Evolutionary conservation across 2,888 invertebrate species (phyloP).

Genomic region (Hyppa rectilinea): DNA sequence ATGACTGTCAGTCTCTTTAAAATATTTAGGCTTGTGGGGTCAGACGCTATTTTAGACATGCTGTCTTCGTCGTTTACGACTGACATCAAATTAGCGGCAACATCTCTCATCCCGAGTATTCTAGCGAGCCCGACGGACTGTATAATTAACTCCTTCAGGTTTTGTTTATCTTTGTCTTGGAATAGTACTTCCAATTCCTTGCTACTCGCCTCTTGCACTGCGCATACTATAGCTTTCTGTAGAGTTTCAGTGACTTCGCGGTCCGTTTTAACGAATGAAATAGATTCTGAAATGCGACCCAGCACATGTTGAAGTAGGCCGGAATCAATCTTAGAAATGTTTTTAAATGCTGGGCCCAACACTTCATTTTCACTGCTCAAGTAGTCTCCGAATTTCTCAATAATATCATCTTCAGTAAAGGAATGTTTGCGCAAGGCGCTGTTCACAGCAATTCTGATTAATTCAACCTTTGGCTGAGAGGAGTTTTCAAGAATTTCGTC

Average conservation of each 20-base stretch:
- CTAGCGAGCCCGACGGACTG: slow-evolving; percentile 93
- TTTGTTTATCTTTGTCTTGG: slow-evolving; percentile 85
- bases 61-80: slow-evolving; percentile 90
- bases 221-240: slow-evolving; percentile 92
- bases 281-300: slow-evolving; percentile 91
- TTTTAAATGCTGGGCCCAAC: slow-evolving; percentile 92
- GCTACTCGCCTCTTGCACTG: slow-evolving; percentile 92
- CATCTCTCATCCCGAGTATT: slow-evolving; percentile 92
- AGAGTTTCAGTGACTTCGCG: slow-evolving; percentile 92
- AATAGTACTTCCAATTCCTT: slow-evolving; percentile 90
- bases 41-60: slow-evolving; percentile 90
- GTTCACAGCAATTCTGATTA: slow-evolving; percentile 91
- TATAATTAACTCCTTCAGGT: slow-evolving; percentile 87
- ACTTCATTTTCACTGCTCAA: slow-evolving; percentile 92
- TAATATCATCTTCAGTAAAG: slow-evolving; percentile 90
- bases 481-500: slow-evolving; percentile 88
- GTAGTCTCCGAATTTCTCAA: slow-evolving; percentile 92
- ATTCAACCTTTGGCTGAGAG: slow-evolving; percentile 91
- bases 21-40: slow-evolving; percentile 92
- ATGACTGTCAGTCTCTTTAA: slow-evolving; percentile 93
- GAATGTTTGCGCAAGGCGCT: slow-evolving; percentile 84
- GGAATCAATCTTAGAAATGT: slow-evolving; percentile 91
- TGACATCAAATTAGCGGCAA: slow-evolving; percentile 90
- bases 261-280: slow-evolving; percentile 91
- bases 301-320: slow-evolving; percentile 91